phyloP scores from a whole-genome alignment of 2,888 invertebrate species.

The Xestoiulus laeticollis region DNA sequence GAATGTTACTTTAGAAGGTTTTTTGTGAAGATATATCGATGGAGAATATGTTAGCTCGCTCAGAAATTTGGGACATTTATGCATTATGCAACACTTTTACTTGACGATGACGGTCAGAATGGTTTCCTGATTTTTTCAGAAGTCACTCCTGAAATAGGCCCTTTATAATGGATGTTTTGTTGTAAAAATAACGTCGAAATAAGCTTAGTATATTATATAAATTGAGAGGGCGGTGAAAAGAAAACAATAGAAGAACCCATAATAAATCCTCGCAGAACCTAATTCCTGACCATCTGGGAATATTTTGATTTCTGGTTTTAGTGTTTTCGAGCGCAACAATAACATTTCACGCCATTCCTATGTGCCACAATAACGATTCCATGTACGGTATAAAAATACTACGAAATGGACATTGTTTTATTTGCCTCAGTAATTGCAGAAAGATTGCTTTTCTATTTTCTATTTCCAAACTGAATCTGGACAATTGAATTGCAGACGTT shows the following conservation, averaged over 20 bases:
- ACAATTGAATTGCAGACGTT: constrained; percentile 8
- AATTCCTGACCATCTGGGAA: not conserved
- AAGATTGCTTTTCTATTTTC: not conserved
- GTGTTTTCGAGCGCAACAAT: not conserved
- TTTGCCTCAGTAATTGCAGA: not conserved
- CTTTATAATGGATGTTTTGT: not conserved
- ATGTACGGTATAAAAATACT: not conserved
- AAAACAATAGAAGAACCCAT: not conserved
- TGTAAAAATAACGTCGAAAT: not conserved
- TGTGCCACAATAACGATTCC: not conserved
- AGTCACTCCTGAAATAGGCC: not conserved
- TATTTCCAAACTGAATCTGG: not conserved
- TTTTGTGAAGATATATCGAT: not conserved
- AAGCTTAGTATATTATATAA: not conserved
- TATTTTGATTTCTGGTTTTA: not conserved
- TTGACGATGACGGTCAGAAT: not conserved
- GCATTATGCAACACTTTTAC: constrained; percentile 10
- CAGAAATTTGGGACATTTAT: constrained; percentile 10
- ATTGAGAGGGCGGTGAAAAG: not conserved
- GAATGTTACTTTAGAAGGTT: not conserved
- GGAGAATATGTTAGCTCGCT: not conserved
- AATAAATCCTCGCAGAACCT: not conserved
- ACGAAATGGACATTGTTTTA: constrained; percentile 27
- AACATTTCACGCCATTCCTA: not conserved
- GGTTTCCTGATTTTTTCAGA: not conserved